phyloP scores from a whole-genome alignment of 2,113 vertebrate genomes.

The Pagrus major region DNA sequence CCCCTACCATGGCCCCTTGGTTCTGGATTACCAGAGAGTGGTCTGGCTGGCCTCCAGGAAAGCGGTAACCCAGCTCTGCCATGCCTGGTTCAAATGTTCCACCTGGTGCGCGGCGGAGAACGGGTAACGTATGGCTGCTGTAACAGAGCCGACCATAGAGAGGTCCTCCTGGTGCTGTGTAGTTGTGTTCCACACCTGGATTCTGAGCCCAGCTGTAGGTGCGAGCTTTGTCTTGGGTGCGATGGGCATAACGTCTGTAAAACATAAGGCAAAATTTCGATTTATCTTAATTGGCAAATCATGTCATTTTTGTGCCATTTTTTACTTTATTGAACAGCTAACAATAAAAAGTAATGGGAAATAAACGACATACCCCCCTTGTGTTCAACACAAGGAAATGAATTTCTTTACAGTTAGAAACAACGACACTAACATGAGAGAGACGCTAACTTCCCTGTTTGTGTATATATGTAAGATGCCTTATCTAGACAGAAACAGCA shows the following conservation, averaged over 20 bases:
- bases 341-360: background rate
- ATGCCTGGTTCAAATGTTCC: constrained; percentile 77
- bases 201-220: constrained; percentile 85
- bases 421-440: no score
- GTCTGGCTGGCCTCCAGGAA: constrained; percentile 76
- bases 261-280: constrained; percentile 6
- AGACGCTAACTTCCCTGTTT: no score
- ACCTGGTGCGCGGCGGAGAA: constrained; percentile 81
- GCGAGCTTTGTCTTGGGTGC: constrained; percentile 76
- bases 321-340: background rate
- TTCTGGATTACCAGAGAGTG: constrained; percentile 85
- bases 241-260: constrained; percentile 82
- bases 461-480: no score
- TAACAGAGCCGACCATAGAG: constrained; percentile 84
- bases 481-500: no score
- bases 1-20: constrained; percentile 78
- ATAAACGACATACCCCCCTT: background rate
- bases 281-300: background rate
- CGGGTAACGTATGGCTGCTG: constrained; percentile 85
- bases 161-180: constrained; percentile 73
- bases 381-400: no score
- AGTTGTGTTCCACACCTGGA: constrained; percentile 69
- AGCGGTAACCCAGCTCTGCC: constrained; percentile 79
- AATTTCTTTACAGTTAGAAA: no score
- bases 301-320: background rate